Base-by-base conservation (phyloP, 1,140 invertebrate genomes). In the Conus ventricosus region DNA sequence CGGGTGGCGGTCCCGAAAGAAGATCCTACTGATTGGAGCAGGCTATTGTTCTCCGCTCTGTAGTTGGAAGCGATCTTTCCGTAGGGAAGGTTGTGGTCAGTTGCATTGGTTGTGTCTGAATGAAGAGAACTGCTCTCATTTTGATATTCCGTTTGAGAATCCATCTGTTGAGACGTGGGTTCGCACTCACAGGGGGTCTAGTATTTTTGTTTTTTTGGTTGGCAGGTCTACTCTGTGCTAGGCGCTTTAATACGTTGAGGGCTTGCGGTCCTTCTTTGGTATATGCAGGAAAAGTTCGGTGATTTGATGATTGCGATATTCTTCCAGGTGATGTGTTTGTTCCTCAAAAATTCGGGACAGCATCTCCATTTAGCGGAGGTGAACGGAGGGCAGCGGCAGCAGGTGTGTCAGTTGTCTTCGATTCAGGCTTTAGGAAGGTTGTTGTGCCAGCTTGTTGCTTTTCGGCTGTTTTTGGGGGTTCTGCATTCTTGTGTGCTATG, bases 111-210 rank as follows among this genome's bases (percentile, higher is more conserved):
- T 17, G 0, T n/a, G 10, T 10, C 80, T 39, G 23, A n/a, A 81
- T 81, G 80, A 81, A 81, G 25, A 81, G 1, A 3, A 5, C 80
- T 78, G 75, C 75, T n/a, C 75, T 5, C 75, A 78, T 78, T 78
- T 78, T 78, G n/a, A 81, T 54, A 11, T 11, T n/a, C 53, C 25
- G 2, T 81, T 11, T 20, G 80, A 17, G 39, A 11, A 81, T 15
- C 80, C 80, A 81, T 81, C 80, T 51, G 80, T 81, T 5, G 4
- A 81, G 80, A 81, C 80, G 23, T 81, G 80, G 39, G 27, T 81
- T 11, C n/a, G n/a, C 80, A 81, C 75, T 78, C 75, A 39, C 13
- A 4, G 75, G 75, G 75, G n/a, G n/a, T n/a, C 1, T 78, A n/a
- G 23, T 78, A 25, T n/a, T n/a, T n/a, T n/a, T n/a, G n/a, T n/a